Percentiles rank a stretch among this genome's conserved stretches.
phyloP scores from a whole-genome alignment of 2,797 vertebrate genomes.

The Odontamblyopus rebecca region DNA sequence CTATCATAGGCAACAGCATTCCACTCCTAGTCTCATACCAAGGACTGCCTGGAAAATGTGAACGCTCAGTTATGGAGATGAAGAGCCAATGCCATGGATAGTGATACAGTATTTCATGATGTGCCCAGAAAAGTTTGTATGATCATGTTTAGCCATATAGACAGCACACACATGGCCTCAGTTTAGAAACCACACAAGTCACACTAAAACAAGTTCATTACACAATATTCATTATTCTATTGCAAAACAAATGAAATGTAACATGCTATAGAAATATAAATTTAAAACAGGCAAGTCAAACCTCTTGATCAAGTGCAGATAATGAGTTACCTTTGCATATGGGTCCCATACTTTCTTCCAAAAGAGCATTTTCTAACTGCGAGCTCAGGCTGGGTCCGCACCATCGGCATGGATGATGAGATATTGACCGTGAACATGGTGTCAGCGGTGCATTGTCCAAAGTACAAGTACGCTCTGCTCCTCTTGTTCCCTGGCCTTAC shows the following conservation, averaged over 20 bases:
- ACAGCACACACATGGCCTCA: constrained; percentile 11
- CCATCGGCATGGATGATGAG: constrained; percentile 75
- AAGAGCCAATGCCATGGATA: constrained; percentile 25
- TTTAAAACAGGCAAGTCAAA: constrained; percentile 42
- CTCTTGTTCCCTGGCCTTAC: constrained; percentile 48
- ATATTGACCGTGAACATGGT: constrained; percentile 82
- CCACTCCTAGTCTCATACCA: constrained; percentile 48
- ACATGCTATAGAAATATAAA: constrained; percentile 30
- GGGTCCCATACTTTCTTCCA: constrained; percentile 57
- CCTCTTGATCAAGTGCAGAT: constrained; percentile 40
- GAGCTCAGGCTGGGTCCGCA: constrained; percentile 59
- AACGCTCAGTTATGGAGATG: constrained; percentile 26
- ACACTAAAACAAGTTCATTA: not conserved
- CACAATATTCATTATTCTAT: not conserved
- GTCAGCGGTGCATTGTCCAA: constrained; percentile 31
- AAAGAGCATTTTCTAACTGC: constrained; percentile 62
- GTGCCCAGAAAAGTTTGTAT: constrained; percentile 18
- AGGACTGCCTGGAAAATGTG: constrained; percentile 52
- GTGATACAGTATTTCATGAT: constrained; percentile 20
- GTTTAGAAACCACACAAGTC: constrained; percentile 1
- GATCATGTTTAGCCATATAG: constrained; percentile 16
- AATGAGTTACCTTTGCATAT: constrained; percentile 71
- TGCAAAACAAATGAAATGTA: not conserved
- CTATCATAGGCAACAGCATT: constrained; percentile 45
- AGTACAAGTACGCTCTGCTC: constrained; percentile 34